Conservation (phyloP, 2,113 vertebrate species). For the Nipponia nippon region DNA sequence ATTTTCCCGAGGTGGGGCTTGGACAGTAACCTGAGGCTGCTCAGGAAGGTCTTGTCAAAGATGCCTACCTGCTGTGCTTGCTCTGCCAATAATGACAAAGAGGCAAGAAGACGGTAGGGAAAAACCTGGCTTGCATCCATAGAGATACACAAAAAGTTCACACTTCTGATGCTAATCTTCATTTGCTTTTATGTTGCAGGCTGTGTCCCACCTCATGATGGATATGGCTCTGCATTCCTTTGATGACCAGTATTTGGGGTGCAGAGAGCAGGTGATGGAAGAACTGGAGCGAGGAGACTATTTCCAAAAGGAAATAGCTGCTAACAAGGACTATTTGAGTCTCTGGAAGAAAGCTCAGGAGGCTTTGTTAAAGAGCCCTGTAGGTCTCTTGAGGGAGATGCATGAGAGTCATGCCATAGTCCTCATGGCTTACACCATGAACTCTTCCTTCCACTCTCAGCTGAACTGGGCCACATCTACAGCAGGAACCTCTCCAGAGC, state of each 20-base stretch:
- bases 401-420: constrained; percentile 41
- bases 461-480: constrained; percentile 46
- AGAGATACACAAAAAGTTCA: not conserved
- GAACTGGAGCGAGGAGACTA: constrained; percentile 44
- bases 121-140: not conserved
- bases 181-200: constrained; percentile 25
- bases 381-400: constrained; percentile 14
- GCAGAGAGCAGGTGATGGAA: constrained; percentile 48
- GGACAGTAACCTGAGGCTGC: not conserved
- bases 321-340: not conserved
- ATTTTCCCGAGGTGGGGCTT: not conserved
- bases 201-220: not conserved
- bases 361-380: constrained; percentile 8
- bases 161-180: not conserved
- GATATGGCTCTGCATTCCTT: constrained; percentile 63
- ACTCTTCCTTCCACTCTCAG: constrained; percentile 53
- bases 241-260: constrained; percentile 71
- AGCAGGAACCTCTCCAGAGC: constrained; percentile 13
- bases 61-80: not conserved
- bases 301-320: constrained; percentile 53
- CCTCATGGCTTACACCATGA: constrained; percentile 70
- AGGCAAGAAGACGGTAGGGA: not conserved
- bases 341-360: constrained; percentile 35
- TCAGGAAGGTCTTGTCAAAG: not conserved
- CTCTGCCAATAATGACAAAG: not conserved